Evolutionary conservation across 1,140 invertebrate species (phyloP).

Genomic region (Palaemon carinicauda): DNA sequence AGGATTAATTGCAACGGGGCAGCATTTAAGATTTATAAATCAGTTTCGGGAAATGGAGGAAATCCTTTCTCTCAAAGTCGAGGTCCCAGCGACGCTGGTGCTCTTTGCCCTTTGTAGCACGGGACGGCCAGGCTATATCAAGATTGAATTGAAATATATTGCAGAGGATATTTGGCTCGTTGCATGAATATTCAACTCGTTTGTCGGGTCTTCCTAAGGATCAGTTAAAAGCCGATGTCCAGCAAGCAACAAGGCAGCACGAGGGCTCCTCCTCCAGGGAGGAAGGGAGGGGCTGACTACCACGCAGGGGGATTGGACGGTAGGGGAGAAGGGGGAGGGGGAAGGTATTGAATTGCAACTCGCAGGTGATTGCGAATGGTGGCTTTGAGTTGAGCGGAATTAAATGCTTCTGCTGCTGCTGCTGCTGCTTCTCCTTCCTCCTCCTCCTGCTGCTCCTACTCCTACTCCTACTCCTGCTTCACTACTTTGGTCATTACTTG

Average conservation of each 20-base stretch:
- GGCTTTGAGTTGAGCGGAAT: too few relatives aligned
- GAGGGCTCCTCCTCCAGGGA: neutral
- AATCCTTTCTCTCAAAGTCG: conserved; percentile 36
- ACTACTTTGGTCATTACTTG: too few relatives aligned
- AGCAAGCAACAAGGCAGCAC: neutral
- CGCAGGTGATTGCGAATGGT: too few relatives aligned
- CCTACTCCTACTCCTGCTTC: too few relatives aligned
- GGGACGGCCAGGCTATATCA: conserved; percentile 31
- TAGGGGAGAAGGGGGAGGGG: neutral
- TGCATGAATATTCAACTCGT: conserved; percentile 49
- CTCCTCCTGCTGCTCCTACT: too few relatives aligned
- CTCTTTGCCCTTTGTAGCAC: conserved; percentile 37
- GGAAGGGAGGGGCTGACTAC: neutral
- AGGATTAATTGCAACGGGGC: conserved; percentile 46
- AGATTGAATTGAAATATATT: conserved; percentile 55
- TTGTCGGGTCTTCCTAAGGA: conserved; percentile 48
- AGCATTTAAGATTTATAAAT: conserved; percentile 56
- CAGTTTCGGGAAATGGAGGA: conserved; percentile 22
- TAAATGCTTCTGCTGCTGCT: too few relatives aligned
- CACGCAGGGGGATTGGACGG: neutral
- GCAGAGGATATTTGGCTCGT: conserved; percentile 29
- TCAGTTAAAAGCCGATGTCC: conserved; percentile 39
- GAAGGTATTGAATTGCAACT: neutral
- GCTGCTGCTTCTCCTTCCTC: too few relatives aligned
- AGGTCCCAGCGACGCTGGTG: neutral